Conservation (phyloP, 1,140 invertebrate species). For the Sarcophaga peregrina region DNA sequence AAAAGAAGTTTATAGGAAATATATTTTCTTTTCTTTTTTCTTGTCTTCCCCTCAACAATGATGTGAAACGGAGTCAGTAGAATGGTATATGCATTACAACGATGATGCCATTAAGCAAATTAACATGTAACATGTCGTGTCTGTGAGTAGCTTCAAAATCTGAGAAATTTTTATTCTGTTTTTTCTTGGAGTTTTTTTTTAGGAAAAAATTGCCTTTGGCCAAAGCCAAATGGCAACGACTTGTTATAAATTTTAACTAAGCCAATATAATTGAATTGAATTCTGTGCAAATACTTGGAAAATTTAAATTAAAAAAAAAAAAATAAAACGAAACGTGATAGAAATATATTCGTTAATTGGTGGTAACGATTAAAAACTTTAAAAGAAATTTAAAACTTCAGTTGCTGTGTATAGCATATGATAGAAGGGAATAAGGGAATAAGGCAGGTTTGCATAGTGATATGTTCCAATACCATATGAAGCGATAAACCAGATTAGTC, state of each 20-base stretch:
- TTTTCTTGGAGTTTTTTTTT: not conserved
- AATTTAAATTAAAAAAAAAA: not conserved
- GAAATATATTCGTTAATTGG: not conserved
- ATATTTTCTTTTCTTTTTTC: not conserved
- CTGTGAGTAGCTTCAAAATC: not conserved
- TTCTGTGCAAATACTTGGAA: slow-evolving; percentile 28
- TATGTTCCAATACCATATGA: no score
- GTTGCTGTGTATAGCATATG: no score
- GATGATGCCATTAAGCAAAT: slow-evolving; percentile 45
- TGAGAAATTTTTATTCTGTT: not conserved
- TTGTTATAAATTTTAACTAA: slow-evolving; percentile 40
- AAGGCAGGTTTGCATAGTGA: no score
- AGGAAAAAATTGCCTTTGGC: not conserved
- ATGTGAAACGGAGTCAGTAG: not conserved
- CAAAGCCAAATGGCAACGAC: slow-evolving; percentile 8
- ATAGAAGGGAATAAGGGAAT: no score
- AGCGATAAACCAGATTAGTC: no score
- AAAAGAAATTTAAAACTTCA: no score
- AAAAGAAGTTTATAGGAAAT: not conserved
- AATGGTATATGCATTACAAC: not conserved
- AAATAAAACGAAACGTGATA: not conserved
- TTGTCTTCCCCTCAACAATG: not conserved
- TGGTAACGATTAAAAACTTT: no score
- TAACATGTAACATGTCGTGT: slow-evolving; percentile 42
- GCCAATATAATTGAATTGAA: slow-evolving; percentile 39